Percentiles rank a stretch among this genome's conserved stretches.
phyloP scores from a whole-genome alignment of 2,113 vertebrate genomes.

The Felis chaus region DNA sequence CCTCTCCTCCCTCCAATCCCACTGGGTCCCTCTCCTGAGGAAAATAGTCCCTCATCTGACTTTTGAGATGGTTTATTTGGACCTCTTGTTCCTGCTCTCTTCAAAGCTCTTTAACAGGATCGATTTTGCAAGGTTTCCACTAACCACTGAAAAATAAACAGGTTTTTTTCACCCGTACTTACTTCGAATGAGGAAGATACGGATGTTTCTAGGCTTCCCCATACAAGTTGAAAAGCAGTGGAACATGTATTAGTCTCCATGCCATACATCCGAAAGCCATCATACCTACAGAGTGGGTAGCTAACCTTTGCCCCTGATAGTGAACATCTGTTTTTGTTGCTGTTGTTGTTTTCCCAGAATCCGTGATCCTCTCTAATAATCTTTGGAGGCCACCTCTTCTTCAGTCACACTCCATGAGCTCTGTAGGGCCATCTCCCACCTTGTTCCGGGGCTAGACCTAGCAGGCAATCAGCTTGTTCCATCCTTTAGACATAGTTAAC shows the following conservation, averaged over 20 bases:
- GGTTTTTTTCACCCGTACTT: background rate
- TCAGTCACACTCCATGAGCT: background rate
- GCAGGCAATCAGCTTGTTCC: background rate
- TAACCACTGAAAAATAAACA: background rate
- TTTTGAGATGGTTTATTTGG: background rate
- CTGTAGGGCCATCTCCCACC: background rate
- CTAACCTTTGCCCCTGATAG: background rate
- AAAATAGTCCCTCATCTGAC: background rate
- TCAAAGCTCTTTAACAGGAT: background rate
- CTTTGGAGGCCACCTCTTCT: background rate
- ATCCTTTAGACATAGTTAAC: no score
- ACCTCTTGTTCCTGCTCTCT: background rate
- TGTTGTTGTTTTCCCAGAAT: background rate
- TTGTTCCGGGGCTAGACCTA: background rate
- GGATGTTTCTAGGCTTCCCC: rapidly evolving
- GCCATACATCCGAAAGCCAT: background rate
- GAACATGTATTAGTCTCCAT: background rate
- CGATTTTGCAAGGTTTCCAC: background rate
- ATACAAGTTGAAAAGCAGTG: rapidly evolving
- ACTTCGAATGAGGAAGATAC: background rate
- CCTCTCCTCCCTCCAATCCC: rapidly evolving
- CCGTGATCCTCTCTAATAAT: background rate
- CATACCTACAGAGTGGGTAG: rapidly evolving
- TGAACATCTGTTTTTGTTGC: background rate
- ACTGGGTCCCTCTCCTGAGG: background rate